Evolutionary conservation across 2,888 invertebrate species (phyloP).

Genomic region (Syritta pipiens): DNA sequence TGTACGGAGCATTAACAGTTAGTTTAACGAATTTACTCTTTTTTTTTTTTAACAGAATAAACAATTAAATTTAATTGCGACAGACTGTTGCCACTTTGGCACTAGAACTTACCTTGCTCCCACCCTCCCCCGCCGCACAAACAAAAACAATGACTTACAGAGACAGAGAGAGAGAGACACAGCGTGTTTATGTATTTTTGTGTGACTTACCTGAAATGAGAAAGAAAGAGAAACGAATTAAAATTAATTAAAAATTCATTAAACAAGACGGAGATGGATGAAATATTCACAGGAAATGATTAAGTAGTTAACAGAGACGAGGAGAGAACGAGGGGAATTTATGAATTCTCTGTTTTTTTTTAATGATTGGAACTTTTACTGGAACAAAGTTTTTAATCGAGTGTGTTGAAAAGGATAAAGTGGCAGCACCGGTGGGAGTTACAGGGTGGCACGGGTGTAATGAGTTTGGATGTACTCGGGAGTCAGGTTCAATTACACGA

Average conservation of each 20-base stretch:
- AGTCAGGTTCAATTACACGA: too few species aligned
- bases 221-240: conserved; percentile 20
- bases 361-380: too few species aligned
- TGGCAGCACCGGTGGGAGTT: too few species aligned
- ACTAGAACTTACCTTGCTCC: conserved; percentile 30
- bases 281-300: background rate
- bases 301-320: too few species aligned
- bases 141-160: background rate
- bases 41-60: conserved; percentile 1
- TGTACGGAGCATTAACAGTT: conserved; percentile 39
- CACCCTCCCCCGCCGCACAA: background rate
- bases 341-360: too few species aligned
- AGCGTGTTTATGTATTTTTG: too few species aligned
- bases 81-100: conserved; percentile 31
- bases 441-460: too few species aligned
- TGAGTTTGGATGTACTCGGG: too few species aligned
- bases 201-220: conserved; percentile 54
- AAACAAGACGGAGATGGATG: background rate
- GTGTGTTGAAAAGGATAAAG: too few species aligned
- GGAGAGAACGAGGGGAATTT: too few species aligned
- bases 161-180: too few species aligned
- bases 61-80: conserved; percentile 38
- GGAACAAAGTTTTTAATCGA: too few species aligned
- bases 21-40: background rate
- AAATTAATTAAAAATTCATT: conserved; percentile 30